phyloP scores from a whole-genome alignment of 2,888 invertebrate genomes.

The Therioaphis trifolii region DNA sequence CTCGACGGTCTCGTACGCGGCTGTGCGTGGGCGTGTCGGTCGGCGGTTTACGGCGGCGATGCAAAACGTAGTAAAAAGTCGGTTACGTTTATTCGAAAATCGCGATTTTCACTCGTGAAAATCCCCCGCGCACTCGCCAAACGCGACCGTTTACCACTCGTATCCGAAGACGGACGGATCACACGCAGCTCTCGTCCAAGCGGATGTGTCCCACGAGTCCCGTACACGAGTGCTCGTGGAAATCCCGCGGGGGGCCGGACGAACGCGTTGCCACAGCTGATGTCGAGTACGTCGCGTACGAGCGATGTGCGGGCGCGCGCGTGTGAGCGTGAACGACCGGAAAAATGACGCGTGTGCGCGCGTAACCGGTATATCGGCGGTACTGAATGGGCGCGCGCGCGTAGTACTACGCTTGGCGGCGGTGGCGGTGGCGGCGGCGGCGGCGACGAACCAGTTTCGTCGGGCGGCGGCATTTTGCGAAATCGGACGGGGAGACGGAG shows the following conservation, averaged over 20 bases:
- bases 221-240: too few species aligned
- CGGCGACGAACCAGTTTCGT: conserved; percentile 58
- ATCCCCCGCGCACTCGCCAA: too few species aligned
- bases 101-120: too few species aligned
- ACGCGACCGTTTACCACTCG: too few species aligned
- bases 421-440: conserved; percentile 44
- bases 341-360: conserved; percentile 26
- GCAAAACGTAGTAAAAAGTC: too few species aligned
- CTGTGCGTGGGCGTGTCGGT: neutral
- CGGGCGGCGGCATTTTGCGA: conserved; percentile 47
- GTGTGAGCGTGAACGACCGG: neutral
- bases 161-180: too few species aligned
- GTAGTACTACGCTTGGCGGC: conserved; percentile 1
- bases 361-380: conserved; percentile 47
- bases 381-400: conserved; percentile 53
- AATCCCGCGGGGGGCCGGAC: too few species aligned
- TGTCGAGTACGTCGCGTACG: neutral
- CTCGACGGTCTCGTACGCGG: neutral
- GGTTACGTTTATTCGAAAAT: too few species aligned
- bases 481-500: conserved; percentile 27
- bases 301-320: neutral
- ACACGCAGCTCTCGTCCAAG: too few species aligned
- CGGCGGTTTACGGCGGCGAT: too few species aligned
- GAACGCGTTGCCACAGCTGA: neutral
- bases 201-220: too few species aligned